phyloP scores from a whole-genome alignment of 2,113 vertebrate species.

The Kryptolebias marmoratus region DNA sequence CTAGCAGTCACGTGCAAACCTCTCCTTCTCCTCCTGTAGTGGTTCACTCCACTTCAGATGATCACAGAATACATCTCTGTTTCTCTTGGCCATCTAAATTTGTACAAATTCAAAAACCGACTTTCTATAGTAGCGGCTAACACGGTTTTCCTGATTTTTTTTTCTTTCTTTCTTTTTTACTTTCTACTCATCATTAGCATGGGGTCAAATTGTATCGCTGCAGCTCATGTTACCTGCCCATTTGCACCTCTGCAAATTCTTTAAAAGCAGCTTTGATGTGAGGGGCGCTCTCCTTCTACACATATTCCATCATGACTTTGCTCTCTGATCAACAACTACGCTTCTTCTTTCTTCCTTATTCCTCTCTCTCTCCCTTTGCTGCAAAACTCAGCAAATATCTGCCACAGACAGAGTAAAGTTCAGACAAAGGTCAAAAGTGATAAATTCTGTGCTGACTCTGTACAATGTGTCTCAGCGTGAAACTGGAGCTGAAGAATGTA shows the following conservation, averaged over 20 bases:
- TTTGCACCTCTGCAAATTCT: constrained; percentile 35
- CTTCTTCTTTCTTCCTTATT: constrained; percentile 27
- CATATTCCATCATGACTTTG: constrained; percentile 13
- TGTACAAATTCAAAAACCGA: constrained; percentile 38
- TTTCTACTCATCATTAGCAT: constrained; percentile 35
- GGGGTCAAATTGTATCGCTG: constrained; percentile 30
- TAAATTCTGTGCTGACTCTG: constrained; percentile 33
- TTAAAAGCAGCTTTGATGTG: constrained; percentile 31
- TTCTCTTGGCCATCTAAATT: constrained; percentile 43
- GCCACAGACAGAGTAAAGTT: constrained; percentile 62
- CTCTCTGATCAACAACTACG: constrained; percentile 3
- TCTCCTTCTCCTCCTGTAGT: constrained; percentile 50
- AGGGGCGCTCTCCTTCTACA: constrained; percentile 1
- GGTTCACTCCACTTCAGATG: constrained; percentile 62
- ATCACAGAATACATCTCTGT: constrained; percentile 61
- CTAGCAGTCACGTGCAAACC: constrained; percentile 67
- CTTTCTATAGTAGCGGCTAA: constrained; percentile 32
- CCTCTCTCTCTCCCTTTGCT: constrained; percentile 22
- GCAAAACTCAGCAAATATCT: constrained; percentile 58
- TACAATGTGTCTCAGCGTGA: constrained; percentile 18
- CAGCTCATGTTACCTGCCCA: constrained; percentile 42
- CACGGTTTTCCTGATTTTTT: not conserved
- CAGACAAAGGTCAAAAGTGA: constrained; percentile 69
- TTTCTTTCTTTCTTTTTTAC: not conserved
- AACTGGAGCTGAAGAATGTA: constrained; percentile 24